Evolutionary conservation across 2,113 vertebrate species (phyloP), one percentile per base, ranked within the genome.

Genomic region (Heteronetta atricapilla): DNA sequence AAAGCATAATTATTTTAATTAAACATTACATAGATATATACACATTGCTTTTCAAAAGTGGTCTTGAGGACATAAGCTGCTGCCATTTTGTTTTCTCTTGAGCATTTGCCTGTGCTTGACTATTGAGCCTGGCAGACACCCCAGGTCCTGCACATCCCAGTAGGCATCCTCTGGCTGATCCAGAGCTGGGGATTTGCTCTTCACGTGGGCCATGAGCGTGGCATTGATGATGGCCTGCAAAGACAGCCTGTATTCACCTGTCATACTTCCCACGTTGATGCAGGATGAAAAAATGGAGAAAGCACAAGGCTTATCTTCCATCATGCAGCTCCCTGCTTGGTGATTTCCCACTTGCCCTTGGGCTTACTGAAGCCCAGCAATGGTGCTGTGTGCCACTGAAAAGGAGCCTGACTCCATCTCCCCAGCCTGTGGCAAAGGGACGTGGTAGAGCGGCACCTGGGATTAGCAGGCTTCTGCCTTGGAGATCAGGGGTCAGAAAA

Each of bases 1-100:
- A 86, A 94, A 92, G 3, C 25, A 70, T 60, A 95, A 93, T 94
- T 89, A 93, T 94, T 68, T 90, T 84, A 90, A 90, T 94, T 86
- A 75, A 81, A 66, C 81, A 75, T 89, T 93, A 46, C 42, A 72
- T 22, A 90, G 73, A 59, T 93, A 92, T 64, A 48, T 82, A 62
- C 13, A 23, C 15, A 21, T 60, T 56, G 44, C 42, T 75, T 42
- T 92, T 93, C 76, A 79, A 89, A 94, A 84, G 60, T 84, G 89
- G 81, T 84, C 84, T 73, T 44, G 62, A 90, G 82, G 88, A 90
- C 31, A 18, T 36, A 58, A 52, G 15, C 33, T 89, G 26, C 86
- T 94, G 58, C 60, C 66, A 33, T 92, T 94, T 90, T 89, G 38
- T 7, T 79, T 9, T 90, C 10, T 58, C 25, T 56, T 26, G 23